These are phyloP conservation scores for Caenorhabditis doughertyi DNA, from an alignment of 2,888 invertebrate genomes.

Conservation along the genomic window DNA sequence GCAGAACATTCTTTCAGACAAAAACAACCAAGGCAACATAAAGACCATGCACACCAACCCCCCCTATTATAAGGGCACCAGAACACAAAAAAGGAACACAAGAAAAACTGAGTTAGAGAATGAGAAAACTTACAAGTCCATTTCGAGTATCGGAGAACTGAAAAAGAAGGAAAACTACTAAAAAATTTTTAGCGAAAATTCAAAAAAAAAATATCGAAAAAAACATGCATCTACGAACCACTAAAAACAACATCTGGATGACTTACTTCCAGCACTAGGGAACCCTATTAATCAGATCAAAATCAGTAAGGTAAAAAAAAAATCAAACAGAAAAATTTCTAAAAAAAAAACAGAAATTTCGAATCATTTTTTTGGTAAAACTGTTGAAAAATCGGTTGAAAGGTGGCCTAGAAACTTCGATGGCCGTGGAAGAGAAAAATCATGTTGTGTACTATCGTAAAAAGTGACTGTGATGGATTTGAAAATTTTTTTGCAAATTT, in stretches of 20 bases:
- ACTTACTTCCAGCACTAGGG: constrained; percentile 48
- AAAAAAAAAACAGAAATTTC: background rate
- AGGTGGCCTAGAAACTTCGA: no score
- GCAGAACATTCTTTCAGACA: no score
- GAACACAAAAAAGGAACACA: background rate
- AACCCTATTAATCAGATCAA: constrained; percentile 12
- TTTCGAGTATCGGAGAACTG: constrained; percentile 62
- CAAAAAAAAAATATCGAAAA: background rate
- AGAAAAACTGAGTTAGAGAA: constrained; percentile 2
- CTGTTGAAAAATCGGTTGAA: no score
- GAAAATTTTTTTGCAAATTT: no score
- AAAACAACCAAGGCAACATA: no score
- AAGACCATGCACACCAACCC: no score
- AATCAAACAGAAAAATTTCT: background rate
- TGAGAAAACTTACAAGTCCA: constrained; percentile 57
- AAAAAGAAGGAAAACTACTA: no score
- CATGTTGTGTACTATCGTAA: no score
- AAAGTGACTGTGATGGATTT: no score
- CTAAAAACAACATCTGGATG: constrained; percentile 30
- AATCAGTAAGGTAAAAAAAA: constrained; percentile 1
- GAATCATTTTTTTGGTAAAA: background rate
- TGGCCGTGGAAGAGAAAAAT: no score
- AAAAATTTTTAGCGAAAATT: no score
- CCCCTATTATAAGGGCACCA: no score
- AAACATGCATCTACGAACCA: constrained; percentile 16